phyloP scores from a whole-genome alignment of 2,113 vertebrate species.

The Tapirus terrestris region DNA sequence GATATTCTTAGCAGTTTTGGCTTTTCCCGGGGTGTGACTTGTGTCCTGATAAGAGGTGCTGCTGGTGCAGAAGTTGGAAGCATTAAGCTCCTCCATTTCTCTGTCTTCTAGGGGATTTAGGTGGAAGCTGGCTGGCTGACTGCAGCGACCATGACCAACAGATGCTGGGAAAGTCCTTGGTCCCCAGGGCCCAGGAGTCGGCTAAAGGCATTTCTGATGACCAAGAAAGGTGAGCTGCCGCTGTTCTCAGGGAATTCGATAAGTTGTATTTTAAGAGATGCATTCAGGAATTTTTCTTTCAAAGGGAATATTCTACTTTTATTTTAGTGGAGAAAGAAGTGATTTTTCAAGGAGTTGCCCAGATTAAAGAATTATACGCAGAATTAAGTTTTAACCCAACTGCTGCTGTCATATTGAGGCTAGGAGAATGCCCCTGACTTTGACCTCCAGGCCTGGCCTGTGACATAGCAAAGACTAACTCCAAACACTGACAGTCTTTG shows the following conservation, averaged over 20 bases:
- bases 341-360: background rate
- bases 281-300: background rate
- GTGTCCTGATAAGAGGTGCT: rapidly evolving
- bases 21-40: rapidly evolving
- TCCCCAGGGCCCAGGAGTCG: no score
- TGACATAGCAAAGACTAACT: background rate
- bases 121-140: background rate
- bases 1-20: background rate
- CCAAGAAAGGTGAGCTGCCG: background rate
- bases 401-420: no score
- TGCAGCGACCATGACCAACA: rapidly evolving
- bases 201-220: background rate
- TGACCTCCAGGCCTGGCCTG: background rate
- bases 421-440: background rate
- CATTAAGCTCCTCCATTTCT: background rate
- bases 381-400: background rate
- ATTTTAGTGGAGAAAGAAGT: no score
- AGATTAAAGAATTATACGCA: background rate
- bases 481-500: background rate
- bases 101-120: background rate
- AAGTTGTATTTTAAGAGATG: background rate
- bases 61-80: background rate
- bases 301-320: background rate
- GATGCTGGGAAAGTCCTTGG: rapidly evolving
- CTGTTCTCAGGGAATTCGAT: background rate